Base-by-base conservation (phyloP, 2,797 vertebrate genomes). In the Micromesistius poutassou region DNA sequence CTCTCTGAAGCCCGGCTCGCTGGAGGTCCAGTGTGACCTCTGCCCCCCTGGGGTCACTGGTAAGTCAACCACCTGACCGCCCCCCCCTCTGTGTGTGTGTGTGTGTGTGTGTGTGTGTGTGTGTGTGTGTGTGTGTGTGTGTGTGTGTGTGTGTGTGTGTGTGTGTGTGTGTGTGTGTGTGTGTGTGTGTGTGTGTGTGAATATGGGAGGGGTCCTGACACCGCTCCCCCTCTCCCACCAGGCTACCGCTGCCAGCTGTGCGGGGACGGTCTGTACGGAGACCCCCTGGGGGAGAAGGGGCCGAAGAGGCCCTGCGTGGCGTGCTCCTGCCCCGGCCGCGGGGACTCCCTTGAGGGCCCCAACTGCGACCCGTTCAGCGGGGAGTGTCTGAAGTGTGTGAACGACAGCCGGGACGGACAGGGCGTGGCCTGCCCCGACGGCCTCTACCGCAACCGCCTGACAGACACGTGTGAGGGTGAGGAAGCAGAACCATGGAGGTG, bases 191-290 rank as follows among this genome's bases (percentile, higher is more conserved):
- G n/a, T n/a, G n/a, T n/a, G n/a, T n/a, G n/a, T n/a, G n/a, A n/a
- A n/a, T n/a, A n/a, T n/a, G n/a, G n/a, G n/a, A 38, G 36, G 36
- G 36, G 7, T 38, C 6, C 40, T 62, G 55, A 62, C 55, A 0
- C 2, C 55, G 0, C 55, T 25, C 22, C 55, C 13, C 16, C 28
- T 40, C 31, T 50, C 6, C 75, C 5, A 42, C 68, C 81, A 99
- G 98, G 98, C 16, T 71, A 85, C 81, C 91, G 36, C 78, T 99
- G 97, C 3, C 93, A 97, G 38, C 84, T 92, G 77, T 99, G 98
- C 86, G 92, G 89, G 0, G 94, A 97, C 0, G 97, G 98, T 22
- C 98, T 96, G 72, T 94, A 95, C 25, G 96, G 97, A 7, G 93
- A 95, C 70, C 96, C 96, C 0, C 79, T 72, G 0, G 94, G 95